Evolutionary conservation across 2,113 vertebrate genomes (phyloP).

Genomic region (Corynorhinus townsendii): DNA sequence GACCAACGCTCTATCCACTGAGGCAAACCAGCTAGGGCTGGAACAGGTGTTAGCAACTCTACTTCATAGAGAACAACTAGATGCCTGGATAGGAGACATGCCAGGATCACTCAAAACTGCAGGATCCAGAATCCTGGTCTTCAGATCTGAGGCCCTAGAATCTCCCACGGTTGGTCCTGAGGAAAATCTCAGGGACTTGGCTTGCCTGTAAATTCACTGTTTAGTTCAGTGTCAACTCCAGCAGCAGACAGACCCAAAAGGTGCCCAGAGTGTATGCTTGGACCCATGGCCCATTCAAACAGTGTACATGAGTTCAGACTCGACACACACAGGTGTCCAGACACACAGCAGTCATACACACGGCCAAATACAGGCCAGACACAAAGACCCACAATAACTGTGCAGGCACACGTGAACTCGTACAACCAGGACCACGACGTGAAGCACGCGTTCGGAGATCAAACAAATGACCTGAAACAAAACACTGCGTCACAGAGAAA

Average conservation of each 20-base stretch:
- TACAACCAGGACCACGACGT: background rate
- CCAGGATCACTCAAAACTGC: background rate
- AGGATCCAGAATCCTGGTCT: background rate
- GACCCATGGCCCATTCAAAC: background rate
- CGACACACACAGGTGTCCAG: background rate
- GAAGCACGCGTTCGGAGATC: background rate
- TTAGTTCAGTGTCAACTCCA: background rate
- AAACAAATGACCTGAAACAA: background rate
- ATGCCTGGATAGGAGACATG: background rate
- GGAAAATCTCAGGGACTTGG: background rate
- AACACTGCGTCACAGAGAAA: background rate
- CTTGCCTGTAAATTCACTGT: background rate
- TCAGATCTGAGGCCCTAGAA: background rate
- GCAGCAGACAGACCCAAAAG: background rate
- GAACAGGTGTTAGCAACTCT: background rate
- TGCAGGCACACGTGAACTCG: background rate
- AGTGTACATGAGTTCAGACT: background rate
- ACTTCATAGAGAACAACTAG: background rate
- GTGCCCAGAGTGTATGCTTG: background rate
- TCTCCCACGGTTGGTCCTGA: background rate
- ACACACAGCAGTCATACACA: background rate
- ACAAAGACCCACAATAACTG: background rate
- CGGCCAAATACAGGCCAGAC: background rate
- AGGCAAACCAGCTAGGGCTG: no score
- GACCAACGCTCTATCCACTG: no score